Evolutionary conservation across 2,888 invertebrate genomes (phyloP).

Genomic region (Drosophila mercatorum): DNA sequence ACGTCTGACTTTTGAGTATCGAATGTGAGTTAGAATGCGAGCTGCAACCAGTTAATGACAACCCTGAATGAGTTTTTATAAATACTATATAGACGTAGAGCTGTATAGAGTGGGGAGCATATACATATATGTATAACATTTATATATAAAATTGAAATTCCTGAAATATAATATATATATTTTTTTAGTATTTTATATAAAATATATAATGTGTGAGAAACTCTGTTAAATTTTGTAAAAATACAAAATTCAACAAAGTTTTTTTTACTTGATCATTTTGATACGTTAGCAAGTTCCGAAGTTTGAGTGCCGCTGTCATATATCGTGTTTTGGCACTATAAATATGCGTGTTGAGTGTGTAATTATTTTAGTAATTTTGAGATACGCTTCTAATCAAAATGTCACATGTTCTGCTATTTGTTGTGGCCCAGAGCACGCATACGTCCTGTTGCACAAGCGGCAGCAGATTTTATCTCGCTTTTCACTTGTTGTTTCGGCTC

Average conservation of each 20-base stretch:
- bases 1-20: constrained; percentile 26
- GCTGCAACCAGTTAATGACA: constrained; percentile 8
- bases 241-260: too few species aligned
- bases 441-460: constrained; percentile 52
- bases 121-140: background rate
- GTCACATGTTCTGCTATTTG: constrained; percentile 28
- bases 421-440: constrained; percentile 29
- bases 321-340: constrained; percentile 30
- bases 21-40: constrained; percentile 41
- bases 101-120: background rate
- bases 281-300: constrained; percentile 5
- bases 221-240: too few species aligned
- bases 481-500: constrained; percentile 20
- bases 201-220: too few species aligned
- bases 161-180: too few species aligned
- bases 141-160: background rate
- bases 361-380: constrained; percentile 42
- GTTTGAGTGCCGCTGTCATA: background rate
- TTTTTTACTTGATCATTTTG: background rate
- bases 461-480: constrained; percentile 16
- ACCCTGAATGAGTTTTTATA: constrained; percentile 1
- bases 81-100: background rate
- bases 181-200: too few species aligned
- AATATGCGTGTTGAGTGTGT: constrained; percentile 27
- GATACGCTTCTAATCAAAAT: constrained; percentile 46